Base-by-base conservation (phyloP, 1,140 invertebrate species). In the Sminthurinus signatus region DNA sequence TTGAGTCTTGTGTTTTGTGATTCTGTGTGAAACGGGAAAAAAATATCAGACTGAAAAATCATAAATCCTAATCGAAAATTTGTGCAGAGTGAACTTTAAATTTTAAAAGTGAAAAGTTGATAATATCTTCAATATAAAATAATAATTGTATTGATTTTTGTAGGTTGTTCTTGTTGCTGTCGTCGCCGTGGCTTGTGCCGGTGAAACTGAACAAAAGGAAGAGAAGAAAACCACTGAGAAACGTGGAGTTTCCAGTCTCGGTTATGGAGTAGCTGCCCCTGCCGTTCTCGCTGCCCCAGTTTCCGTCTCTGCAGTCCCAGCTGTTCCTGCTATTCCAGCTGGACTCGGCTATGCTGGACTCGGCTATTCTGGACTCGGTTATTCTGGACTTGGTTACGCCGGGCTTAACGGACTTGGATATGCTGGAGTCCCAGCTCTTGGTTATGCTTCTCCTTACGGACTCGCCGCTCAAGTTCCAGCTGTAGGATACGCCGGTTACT, bases 161-260 rank as follows among this genome's bases (percentile, higher is more conserved):
- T 15, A 52, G 23, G 27, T 14, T 25, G 31, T 56, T 39, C 31
- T 56, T 23, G 5, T 39, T 23, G 51, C 27, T 23, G 23, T 54
- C 14, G n/a, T n/a, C n/a, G 15, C 15, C 32, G 29, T 56, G 12
- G 54, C 54, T 39, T 27, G 8, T 3, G 54, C 31, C 36, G 31
- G n/a, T 21, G 54, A 29, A 8, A 8, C 32, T 3, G 54, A 56
- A 39, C 36, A 56, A 31, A 39, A 12, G 8, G 54, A 56, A 56
- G 36, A 36, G 2, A 42, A 36, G n/a, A 56, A 56, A 19, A 56
- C 15, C n/a, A 17, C 54, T 4, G 54, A 56, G 36, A 56, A 56
- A 28, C 54, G 54, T 21, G 54, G 54, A 21, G 29, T 42, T 10
- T 23, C 50, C 14, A 8, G 21, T 27, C 23, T 52, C 27, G 50